phyloP scores from a whole-genome alignment of 2,888 invertebrate species.

The Acheta domesticus region DNA sequence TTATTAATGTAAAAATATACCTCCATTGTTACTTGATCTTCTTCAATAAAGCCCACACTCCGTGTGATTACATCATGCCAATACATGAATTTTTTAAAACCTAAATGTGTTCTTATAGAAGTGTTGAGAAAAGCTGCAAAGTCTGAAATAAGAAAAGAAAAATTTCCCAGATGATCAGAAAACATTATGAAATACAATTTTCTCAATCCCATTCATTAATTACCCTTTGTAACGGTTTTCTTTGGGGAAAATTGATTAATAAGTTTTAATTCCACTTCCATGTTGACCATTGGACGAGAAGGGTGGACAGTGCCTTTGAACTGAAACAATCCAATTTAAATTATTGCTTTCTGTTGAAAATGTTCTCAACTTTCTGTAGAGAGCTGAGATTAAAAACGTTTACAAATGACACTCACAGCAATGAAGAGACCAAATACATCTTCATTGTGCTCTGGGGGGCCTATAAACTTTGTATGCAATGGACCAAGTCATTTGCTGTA shows the following conservation, averaged over 20 bases:
- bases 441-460: not conserved
- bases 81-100: not conserved
- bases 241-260: not conserved
- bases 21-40: not conserved
- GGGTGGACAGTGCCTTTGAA: not conserved
- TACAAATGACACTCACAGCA: not conserved
- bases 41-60: not conserved
- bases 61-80: not conserved
- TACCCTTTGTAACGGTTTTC: not conserved
- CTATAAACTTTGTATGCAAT: not conserved
- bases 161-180: no score
- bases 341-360: not conserved
- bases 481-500: not conserved
- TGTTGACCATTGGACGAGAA: not conserved
- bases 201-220: not conserved
- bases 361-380: not conserved
- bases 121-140: not conserved
- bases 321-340: not conserved
- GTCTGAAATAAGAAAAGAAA: not conserved
- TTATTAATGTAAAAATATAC: not conserved
- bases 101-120: not conserved
- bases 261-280: not conserved
- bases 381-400: not conserved
- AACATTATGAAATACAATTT: no score
- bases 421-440: not conserved